Evolutionary conservation across 2,797 vertebrate genomes (phyloP).

Genomic region (Gephyroberyx darwinii): DNA sequence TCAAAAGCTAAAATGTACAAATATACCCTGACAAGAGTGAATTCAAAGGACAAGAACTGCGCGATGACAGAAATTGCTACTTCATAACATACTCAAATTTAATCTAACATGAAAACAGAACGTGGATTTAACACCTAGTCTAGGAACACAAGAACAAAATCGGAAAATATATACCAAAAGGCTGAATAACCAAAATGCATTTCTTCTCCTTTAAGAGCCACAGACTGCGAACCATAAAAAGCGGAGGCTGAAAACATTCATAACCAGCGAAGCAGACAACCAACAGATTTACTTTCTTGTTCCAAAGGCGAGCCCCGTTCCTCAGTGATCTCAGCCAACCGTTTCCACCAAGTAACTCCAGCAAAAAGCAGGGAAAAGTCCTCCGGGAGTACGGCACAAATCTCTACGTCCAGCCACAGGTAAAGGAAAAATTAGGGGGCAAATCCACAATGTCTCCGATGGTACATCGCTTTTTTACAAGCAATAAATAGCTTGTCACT

Average conservation of each 20-base stretch:
- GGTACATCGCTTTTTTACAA: conserved; percentile 78
- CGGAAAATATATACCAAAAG: conserved; percentile 43
- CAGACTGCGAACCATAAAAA: conserved; percentile 74
- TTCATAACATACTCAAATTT: conserved; percentile 39
- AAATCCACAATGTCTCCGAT: conserved; percentile 78
- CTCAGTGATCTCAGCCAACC: conserved; percentile 78
- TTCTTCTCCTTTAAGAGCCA: conserved; percentile 77
- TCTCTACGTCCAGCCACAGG: conserved; percentile 76
- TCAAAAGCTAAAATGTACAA: conserved; percentile 18
- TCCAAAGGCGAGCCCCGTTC: conserved; percentile 80
- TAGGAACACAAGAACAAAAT: conserved; percentile 35
- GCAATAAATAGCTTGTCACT: conserved; percentile 90
- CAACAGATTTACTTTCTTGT: conserved; percentile 87
- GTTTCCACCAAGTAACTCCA: conserved; percentile 81
- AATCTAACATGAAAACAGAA: conserved; percentile 56
- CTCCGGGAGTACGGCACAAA: conserved; percentile 55
- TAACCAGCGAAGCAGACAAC: conserved; percentile 81
- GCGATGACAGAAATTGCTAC: conserved; percentile 40
- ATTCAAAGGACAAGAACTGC: conserved; percentile 1
- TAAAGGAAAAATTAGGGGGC: conserved; percentile 62
- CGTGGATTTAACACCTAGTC: conserved; percentile 38
- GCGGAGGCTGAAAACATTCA: conserved; percentile 82
- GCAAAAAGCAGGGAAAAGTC: conserved; percentile 79
- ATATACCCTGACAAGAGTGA: conserved; percentile 14
- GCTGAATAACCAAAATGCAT: conserved; percentile 53